These are phyloP conservation scores for Malurus melanocephalus DNA, from an alignment of 2,113 vertebrate species.

Conservation along the genomic window DNA sequence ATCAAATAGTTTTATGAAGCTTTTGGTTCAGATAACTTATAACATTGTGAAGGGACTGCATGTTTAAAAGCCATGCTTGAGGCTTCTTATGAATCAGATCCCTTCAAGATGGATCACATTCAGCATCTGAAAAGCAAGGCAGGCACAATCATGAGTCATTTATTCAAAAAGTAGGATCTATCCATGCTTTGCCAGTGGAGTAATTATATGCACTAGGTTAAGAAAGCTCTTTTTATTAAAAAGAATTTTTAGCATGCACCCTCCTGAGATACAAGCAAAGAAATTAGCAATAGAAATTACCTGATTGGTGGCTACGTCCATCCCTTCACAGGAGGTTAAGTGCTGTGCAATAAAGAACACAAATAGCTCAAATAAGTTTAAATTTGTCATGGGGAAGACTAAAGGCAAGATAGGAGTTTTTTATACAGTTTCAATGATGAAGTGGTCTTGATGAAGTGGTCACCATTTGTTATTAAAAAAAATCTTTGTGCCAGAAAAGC, in stretches of 20 bases:
- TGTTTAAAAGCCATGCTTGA: neutral
- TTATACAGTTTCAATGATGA: neutral
- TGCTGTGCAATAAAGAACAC: neutral
- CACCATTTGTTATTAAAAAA: neutral
- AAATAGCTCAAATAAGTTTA: neutral
- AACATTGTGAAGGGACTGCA: neutral
- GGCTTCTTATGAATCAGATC: neutral
- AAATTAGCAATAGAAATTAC: conserved; percentile 23
- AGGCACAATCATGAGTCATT: neutral
- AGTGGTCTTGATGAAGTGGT: neutral
- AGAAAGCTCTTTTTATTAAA: conserved; percentile 15
- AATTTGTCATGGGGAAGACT: neutral
- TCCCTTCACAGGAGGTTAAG: conserved; percentile 31
- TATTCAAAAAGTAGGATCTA: neutral
- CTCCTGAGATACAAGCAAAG: neutral
- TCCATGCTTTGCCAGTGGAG: neutral
- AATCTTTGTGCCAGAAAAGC: neutral
- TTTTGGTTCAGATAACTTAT: neutral
- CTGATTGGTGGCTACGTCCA: neutral
- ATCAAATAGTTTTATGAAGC: neutral
- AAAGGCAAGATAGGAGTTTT: neutral
- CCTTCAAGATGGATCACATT: neutral
- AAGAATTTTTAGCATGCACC: neutral
- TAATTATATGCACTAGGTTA: conserved; percentile 2
- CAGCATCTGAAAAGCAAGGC: neutral